phyloP scores from a whole-genome alignment of 2,113 vertebrate species.

The Pelobates fuscus region DNA sequence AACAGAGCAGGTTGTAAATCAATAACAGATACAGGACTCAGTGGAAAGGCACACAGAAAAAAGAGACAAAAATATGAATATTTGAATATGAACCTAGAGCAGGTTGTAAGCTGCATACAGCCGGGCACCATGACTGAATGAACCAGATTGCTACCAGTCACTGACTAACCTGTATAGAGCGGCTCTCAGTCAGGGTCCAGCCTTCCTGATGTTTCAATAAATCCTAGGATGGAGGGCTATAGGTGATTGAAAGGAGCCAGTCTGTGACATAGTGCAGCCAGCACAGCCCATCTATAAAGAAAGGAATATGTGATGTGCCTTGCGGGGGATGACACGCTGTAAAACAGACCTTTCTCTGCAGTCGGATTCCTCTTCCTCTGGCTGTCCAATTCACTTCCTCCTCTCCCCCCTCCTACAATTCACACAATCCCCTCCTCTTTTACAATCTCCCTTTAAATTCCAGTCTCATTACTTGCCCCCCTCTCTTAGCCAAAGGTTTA shows the following conservation, averaged over 20 bases:
- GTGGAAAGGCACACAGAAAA: too few species aligned
- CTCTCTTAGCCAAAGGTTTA: too few species aligned
- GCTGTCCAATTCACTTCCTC: constrained; percentile 19
- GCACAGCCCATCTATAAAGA: constrained; percentile 2
- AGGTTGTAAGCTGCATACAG: too few species aligned
- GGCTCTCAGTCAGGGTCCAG: not conserved
- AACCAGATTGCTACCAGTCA: too few species aligned
- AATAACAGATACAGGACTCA: too few species aligned
- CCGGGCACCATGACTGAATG: too few species aligned
- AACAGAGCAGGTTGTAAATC: too few species aligned
- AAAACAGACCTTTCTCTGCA: constrained; percentile 10
- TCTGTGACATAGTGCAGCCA: constrained; percentile 8
- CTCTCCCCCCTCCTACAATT: not conserved
- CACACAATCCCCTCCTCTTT: not conserved
- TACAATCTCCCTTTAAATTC: too few species aligned
- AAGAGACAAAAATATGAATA: too few species aligned
- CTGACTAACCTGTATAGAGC: constrained; percentile 34
- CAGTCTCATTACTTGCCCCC: too few species aligned
- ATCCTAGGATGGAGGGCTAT: constrained; percentile 11
- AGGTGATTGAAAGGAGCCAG: constrained; percentile 12
- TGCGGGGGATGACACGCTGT: not conserved
- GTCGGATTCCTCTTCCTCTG: constrained; percentile 22
- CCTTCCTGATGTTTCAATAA: not conserved
- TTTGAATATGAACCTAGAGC: too few species aligned
- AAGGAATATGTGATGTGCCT: not conserved